These are phyloP conservation scores for Morelia viridis DNA, from an alignment of 2,797 vertebrate genomes.

Conservation along the genomic window DNA sequence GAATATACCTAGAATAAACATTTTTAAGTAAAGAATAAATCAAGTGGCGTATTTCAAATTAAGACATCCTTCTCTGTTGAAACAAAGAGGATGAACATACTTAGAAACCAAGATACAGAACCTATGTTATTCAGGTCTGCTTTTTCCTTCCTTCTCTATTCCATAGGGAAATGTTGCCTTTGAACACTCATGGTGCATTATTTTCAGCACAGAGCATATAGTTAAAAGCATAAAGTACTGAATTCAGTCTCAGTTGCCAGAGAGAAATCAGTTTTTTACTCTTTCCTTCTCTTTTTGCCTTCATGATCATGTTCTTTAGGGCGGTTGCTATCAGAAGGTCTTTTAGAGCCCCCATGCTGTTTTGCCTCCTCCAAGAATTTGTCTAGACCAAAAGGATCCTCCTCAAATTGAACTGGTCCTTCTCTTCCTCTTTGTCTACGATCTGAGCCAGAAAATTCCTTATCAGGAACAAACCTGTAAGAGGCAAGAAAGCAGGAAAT, in stretches of 20 bases:
- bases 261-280: slow-evolving; percentile 71
- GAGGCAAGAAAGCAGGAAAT: slow-evolving; percentile 18
- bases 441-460: slow-evolving; percentile 92
- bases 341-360: slow-evolving; percentile 94
- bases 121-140: slow-evolving; percentile 46
- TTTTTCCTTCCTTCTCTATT: slow-evolving; percentile 21
- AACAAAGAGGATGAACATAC: slow-evolving; percentile 15
- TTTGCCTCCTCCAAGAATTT: slow-evolving; percentile 99
- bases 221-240: slow-evolving; percentile 36
- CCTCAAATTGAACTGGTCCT: slow-evolving; percentile 95
- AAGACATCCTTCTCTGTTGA: slow-evolving; percentile 46
- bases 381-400: slow-evolving; percentile 98
- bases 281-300: slow-evolving; percentile 95
- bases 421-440: slow-evolving; percentile 85
- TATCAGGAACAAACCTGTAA: slow-evolving; percentile 87
- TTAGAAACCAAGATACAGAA: slow-evolving; percentile 21
- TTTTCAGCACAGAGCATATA: not conserved
- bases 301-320: slow-evolving; percentile 97
- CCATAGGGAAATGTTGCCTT: not conserved
- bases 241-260: slow-evolving; percentile 50
- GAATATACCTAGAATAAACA: slow-evolving; percentile 13
- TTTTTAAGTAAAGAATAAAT: slow-evolving; percentile 14
- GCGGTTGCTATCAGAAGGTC: slow-evolving; percentile 88
- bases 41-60: slow-evolving; percentile 53
- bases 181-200: not conserved